A percentile compares a stretch with the other conserved stretches of the same genome.
Evolutionary conservation across 2,113 vertebrate genomes (phyloP).

Genomic region (Gymnarchus niloticus): DNA sequence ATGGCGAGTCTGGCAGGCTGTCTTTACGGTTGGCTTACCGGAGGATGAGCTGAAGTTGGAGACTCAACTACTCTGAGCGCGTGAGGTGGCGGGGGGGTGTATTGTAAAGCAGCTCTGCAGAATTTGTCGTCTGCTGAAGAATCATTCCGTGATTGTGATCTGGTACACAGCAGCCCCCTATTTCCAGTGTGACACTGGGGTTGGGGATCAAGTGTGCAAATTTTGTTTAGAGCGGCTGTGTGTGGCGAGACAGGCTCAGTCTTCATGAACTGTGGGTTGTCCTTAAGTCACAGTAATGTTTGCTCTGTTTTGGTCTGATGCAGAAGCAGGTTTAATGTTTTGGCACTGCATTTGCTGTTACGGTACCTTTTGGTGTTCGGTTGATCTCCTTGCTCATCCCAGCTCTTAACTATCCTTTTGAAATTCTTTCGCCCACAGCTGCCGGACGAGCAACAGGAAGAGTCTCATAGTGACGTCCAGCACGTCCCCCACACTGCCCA

Average conservation of each 20-base stretch:
- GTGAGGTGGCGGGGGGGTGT: background rate
- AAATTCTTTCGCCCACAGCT: conserved; percentile 64
- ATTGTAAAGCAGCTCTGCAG: background rate
- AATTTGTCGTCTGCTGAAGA: background rate
- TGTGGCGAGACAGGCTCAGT: background rate
- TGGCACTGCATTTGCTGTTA: background rate
- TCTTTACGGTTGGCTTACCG: background rate
- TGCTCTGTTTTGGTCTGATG: background rate
- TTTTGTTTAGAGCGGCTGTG: background rate
- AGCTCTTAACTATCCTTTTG: background rate
- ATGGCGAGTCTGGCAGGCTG: background rate
- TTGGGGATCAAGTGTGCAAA: background rate
- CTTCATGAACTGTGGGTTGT: background rate
- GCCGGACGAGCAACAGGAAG: conserved; percentile 94
- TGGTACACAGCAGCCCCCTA: background rate
- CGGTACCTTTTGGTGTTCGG: background rate
- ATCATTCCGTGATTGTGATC: background rate
- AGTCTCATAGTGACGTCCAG: conserved; percentile 95
- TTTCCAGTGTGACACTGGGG: background rate
- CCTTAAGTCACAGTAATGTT: background rate
- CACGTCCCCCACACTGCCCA: conserved; percentile 91
- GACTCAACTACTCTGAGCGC: background rate
- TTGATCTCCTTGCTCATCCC: background rate
- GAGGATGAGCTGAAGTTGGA: background rate
- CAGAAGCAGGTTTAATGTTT: background rate